These are phyloP conservation scores for Himalopsyche anomala DNA, from an alignment of 2,888 invertebrate genomes.

Conservation along the genomic window DNA sequence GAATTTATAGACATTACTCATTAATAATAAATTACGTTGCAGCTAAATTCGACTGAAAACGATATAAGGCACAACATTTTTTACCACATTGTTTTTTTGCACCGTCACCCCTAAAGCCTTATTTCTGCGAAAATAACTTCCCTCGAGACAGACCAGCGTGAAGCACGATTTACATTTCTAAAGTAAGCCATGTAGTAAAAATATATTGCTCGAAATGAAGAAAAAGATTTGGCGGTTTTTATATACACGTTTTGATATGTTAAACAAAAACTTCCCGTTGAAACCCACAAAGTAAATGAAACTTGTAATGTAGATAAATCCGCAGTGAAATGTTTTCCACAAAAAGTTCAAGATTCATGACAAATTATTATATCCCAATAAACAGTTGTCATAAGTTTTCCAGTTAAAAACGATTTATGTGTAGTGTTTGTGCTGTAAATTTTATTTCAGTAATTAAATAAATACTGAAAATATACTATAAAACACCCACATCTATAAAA, in stretches of 20 bases:
- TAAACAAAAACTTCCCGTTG: not conserved
- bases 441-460: too few relatives aligned
- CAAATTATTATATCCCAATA: constrained; percentile 21
- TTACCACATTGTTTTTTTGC: constrained; percentile 26
- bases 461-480: too few relatives aligned
- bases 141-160: constrained; percentile 16
- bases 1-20: not conserved
- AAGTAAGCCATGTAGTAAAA: constrained; percentile 34
- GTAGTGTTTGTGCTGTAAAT: too few relatives aligned
- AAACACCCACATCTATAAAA: too few relatives aligned
- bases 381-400: not conserved
- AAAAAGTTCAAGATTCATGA: not conserved
- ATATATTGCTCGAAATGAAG: constrained; percentile 27
- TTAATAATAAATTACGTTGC: not conserved
- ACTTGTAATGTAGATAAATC: not conserved
- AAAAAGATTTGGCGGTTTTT: not conserved
- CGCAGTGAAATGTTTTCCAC: not conserved
- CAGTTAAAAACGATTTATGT: too few relatives aligned
- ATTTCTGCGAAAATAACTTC: constrained; percentile 3
- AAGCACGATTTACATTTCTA: constrained; percentile 14
- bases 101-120: constrained; percentile 19
- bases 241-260: not conserved
- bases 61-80: not conserved
- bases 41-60: not conserved
- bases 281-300: not conserved